Evolutionary conservation across 2,797 vertebrate genomes (phyloP).

Genomic region (Poeciliopsis paucimaculata): DNA sequence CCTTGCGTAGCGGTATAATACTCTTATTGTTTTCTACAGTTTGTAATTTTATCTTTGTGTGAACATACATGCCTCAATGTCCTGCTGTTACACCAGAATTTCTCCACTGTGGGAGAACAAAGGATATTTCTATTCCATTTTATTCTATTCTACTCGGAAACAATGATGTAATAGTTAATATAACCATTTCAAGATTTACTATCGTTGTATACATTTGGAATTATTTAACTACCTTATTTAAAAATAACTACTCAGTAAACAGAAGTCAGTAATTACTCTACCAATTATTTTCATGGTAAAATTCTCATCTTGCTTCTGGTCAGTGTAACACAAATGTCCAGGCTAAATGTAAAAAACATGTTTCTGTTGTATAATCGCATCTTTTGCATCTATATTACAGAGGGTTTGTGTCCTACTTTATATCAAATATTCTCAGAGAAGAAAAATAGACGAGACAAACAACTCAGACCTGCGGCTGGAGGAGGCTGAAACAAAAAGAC

Average conservation of each 20-base stretch:
- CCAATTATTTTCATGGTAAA: background rate
- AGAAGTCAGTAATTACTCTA: background rate
- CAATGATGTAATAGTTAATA: background rate
- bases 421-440: background rate
- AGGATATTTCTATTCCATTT: background rate
- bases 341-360: background rate
- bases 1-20: too few relatives aligned
- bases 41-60: background rate
- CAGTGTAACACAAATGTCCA: background rate
- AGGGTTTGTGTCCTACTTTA: background rate
- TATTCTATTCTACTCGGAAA: background rate
- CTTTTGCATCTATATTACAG: background rate
- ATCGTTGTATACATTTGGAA: background rate
- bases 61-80: background rate
- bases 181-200: background rate
- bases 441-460: conserved; percentile 13
- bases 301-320: background rate
- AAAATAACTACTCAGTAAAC: background rate
- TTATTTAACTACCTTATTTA: background rate
- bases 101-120: background rate
- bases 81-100: background rate
- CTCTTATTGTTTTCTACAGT: background rate
- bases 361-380: background rate
- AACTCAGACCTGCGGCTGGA: conserved; percentile 25
- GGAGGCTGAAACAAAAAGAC: conserved; percentile 2